These are phyloP conservation scores for Cerceris ruficornis DNA, from an alignment of 2,888 invertebrate species.

Conservation along the genomic window DNA sequence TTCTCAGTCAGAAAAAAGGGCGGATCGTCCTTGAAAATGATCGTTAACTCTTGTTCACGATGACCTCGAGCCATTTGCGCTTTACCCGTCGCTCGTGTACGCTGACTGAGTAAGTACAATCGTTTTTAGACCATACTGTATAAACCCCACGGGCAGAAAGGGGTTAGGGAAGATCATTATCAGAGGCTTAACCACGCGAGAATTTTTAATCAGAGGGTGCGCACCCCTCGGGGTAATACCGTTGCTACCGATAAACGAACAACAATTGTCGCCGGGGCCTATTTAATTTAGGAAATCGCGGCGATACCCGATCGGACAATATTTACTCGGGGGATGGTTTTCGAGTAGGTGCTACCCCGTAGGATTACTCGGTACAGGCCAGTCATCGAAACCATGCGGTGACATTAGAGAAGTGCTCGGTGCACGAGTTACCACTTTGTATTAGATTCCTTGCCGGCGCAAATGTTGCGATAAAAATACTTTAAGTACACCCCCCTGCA, in stretches of 20 bases:
- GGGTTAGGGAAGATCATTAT: slow-evolving; percentile 82
- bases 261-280: slow-evolving; percentile 74
- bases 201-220: slow-evolving; percentile 82
- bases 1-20: slow-evolving; percentile 37
- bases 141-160: slow-evolving; percentile 76
- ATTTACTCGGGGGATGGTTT: slow-evolving; percentile 61
- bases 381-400: slow-evolving; percentile 75
- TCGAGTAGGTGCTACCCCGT: slow-evolving; percentile 71
- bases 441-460: slow-evolving; percentile 60
- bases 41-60: slow-evolving; percentile 75
- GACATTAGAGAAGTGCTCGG: slow-evolving; percentile 67
- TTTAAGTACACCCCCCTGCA: slow-evolving; percentile 24
- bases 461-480: slow-evolving; percentile 60
- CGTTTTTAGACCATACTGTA: slow-evolving; percentile 77
- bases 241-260: slow-evolving; percentile 73
- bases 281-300: slow-evolving; percentile 54
- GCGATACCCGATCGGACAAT: slow-evolving; percentile 62
- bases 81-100: slow-evolving; percentile 70
- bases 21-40: slow-evolving; percentile 64
- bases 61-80: slow-evolving; percentile 78
- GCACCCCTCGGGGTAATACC: slow-evolving; percentile 79
- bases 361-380: slow-evolving; percentile 68
- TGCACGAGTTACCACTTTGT: slow-evolving; percentile 61
- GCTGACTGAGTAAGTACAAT: slow-evolving; percentile 79
- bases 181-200: slow-evolving; percentile 82